A percentile compares a stretch with the other conserved stretches of the same genome.
These are phyloP conservation scores for Silurus meridionalis DNA, from an alignment of 2,113 vertebrate species.

Conservation along the genomic window DNA sequence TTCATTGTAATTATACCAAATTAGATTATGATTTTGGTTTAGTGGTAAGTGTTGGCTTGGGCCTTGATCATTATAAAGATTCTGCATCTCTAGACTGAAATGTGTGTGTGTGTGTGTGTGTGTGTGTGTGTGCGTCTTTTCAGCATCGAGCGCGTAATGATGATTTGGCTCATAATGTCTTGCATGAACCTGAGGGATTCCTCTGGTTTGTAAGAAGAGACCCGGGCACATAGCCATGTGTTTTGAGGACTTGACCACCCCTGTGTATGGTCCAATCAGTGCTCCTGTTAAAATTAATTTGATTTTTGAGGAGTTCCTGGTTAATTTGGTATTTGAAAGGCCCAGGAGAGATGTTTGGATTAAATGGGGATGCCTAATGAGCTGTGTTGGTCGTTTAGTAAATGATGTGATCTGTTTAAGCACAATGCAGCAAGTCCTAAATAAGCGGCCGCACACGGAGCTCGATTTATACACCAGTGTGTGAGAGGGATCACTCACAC, in stretches of 20 bases:
- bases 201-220: constrained; percentile 35
- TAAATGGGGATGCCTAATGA: constrained; percentile 16
- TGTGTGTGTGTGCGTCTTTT: constrained; percentile 15
- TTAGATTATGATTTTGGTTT: constrained; percentile 21
- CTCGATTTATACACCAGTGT: neutral
- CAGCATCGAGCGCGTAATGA: constrained; percentile 42
- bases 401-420: neutral
- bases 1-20: neutral
- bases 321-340: constrained; percentile 31
- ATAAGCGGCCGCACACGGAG: neutral
- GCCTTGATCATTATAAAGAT: constrained; percentile 29
- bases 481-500: neutral
- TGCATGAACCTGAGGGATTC: constrained; percentile 41
- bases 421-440: neutral
- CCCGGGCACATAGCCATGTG: constrained; percentile 44
- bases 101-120: neutral
- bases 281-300: constrained; percentile 36
- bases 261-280: constrained; percentile 39
- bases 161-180: constrained; percentile 50
- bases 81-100: constrained; percentile 11
- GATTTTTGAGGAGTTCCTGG: constrained; percentile 43
- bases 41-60: constrained; percentile 15
- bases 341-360: constrained; percentile 39
- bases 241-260: constrained; percentile 34
- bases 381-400: constrained; percentile 27